These are phyloP conservation scores for Champsocephalus gunnari DNA, from an alignment of 2,797 vertebrate species.

Conservation along the genomic window DNA sequence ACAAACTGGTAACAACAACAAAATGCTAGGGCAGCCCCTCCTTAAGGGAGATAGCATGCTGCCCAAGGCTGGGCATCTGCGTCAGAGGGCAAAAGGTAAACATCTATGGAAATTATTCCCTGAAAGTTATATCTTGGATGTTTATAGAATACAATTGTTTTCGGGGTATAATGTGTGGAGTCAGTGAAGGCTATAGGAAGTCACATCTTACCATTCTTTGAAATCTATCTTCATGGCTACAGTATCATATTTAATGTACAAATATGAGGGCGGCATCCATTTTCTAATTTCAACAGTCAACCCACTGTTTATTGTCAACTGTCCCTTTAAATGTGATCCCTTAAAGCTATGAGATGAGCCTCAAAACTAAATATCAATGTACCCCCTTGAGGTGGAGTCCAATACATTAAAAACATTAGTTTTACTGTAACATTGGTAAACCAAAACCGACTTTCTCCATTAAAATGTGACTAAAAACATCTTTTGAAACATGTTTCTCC, in stretches of 20 bases:
- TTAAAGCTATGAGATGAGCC: not conserved
- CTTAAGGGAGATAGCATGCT: no score
- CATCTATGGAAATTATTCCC: no score
- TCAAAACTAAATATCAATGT: not conserved
- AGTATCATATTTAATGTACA: not conserved
- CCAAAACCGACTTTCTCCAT: not conserved
- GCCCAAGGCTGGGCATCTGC: no score
- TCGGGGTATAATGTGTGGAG: not conserved
- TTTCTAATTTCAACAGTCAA: not conserved
- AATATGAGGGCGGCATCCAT: not conserved
- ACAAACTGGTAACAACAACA: no score
- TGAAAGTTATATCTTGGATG: no score
- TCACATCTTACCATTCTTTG: no score
- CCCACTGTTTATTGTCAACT: not conserved
- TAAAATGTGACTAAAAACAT: not conserved
- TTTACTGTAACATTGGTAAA: not conserved
- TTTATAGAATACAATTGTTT: no score
- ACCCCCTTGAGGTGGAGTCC: not conserved
- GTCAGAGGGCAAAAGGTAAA: no score
- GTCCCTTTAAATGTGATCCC: not conserved
- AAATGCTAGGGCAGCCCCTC: no score
- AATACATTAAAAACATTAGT: not conserved
- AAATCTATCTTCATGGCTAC: not conserved
- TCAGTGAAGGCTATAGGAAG: not conserved
- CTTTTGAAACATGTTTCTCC: not conserved